Conservation (phyloP, 2,113 vertebrate species). For the Hucho hucho region DNA sequence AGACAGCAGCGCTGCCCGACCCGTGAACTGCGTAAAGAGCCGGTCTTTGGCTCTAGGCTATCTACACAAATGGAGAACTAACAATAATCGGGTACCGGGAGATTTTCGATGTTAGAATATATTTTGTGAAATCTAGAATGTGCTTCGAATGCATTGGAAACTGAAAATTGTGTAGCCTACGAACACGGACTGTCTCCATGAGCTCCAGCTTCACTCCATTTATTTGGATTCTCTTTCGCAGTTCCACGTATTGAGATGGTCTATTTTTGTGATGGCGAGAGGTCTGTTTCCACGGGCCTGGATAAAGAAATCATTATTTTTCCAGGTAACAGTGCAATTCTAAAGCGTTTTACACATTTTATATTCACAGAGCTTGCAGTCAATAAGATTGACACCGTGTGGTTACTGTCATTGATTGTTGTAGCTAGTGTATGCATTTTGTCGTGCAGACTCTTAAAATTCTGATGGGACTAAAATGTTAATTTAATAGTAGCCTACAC, state of each 20-base stretch:
- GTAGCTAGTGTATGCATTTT: neutral
- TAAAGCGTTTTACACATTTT: neutral
- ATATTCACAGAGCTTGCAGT: neutral
- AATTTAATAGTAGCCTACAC: no score
- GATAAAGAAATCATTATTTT: conserved; percentile 84
- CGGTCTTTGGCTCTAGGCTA: no score
- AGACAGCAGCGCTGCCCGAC: no score
- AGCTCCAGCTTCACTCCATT: conserved; percentile 20
- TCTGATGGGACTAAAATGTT: no score
- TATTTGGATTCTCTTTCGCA: conserved; percentile 46
- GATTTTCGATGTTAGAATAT: neutral
- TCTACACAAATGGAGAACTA: neutral
- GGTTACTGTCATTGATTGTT: neutral
- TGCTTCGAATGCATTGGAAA: neutral
- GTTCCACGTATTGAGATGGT: conserved; percentile 82
- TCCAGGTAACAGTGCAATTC: conserved; percentile 76
- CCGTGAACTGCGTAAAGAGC: no score
- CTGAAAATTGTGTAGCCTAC: neutral
- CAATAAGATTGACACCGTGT: neutral
- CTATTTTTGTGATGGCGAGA: conserved; percentile 89
- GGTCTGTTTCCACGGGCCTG: conserved; percentile 88
- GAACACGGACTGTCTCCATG: neutral
- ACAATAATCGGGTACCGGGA: neutral
- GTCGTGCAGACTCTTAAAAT: neutral
- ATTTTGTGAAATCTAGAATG: neutral